Evolutionary conservation across 2,797 vertebrate species (phyloP).

Genomic region (Aulostomus chinensis): DNA sequence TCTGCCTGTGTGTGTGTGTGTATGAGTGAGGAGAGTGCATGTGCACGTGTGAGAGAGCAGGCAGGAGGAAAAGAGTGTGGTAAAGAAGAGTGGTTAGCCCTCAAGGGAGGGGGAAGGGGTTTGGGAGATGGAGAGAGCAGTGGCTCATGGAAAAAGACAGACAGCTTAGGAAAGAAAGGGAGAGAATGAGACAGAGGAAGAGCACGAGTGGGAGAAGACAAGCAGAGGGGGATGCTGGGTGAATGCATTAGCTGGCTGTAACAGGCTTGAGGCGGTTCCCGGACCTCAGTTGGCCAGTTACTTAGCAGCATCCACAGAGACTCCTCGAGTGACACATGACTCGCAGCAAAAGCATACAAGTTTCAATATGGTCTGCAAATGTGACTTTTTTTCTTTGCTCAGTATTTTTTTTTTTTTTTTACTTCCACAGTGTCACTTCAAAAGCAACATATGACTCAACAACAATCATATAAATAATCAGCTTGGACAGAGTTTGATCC

Average conservation of each 20-base stretch:
- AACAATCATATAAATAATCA: too few species aligned
- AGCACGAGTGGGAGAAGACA: slow-evolving; percentile 56
- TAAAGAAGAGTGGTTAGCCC: slow-evolving; percentile 70
- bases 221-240: slow-evolving; percentile 64
- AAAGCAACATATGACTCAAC: too few species aligned
- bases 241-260: slow-evolving; percentile 75
- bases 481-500: too few species aligned
- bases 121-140: slow-evolving; percentile 62
- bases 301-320: slow-evolving; percentile 63
- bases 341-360: slow-evolving; percentile 41
- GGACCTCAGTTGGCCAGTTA: slow-evolving; percentile 66
- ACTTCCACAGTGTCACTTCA: too few species aligned
- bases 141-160: slow-evolving; percentile 70
- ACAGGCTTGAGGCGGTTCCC: slow-evolving; percentile 76
- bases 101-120: slow-evolving; percentile 55
- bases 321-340: slow-evolving; percentile 59
- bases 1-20: slow-evolving; percentile 30
- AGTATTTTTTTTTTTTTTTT: too few species aligned
- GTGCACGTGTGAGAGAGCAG: slow-evolving; percentile 49
- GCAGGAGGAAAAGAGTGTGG: slow-evolving; percentile 58
- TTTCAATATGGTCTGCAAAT: slow-evolving; percentile 19
- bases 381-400: too few species aligned
- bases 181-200: slow-evolving; percentile 63
- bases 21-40: too few species aligned
- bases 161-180: slow-evolving; percentile 60